These are phyloP conservation scores for Sarcoramphus papa DNA, from an alignment of 2,797 vertebrate species.

Conservation along the genomic window DNA sequence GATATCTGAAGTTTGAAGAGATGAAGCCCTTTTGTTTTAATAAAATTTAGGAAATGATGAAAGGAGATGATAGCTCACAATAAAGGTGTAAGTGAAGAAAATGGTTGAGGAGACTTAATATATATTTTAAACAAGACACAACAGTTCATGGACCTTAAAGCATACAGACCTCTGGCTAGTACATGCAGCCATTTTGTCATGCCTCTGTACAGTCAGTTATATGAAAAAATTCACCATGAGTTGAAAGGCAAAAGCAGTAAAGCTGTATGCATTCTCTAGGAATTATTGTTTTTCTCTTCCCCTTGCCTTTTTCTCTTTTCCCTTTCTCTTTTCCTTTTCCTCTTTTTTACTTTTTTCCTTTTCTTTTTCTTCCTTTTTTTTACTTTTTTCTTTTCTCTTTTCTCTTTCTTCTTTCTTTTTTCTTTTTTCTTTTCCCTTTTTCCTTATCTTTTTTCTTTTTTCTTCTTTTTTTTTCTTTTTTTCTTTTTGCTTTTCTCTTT, in stretches of 20 bases:
- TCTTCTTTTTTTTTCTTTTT: background rate
- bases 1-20: background rate
- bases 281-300: background rate
- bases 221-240: background rate
- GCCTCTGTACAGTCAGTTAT: background rate
- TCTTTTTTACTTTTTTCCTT: background rate
- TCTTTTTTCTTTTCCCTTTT: background rate
- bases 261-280: background rate
- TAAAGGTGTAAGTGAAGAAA: background rate
- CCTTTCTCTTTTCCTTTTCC: rapidly evolving
- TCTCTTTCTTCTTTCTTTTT: background rate
- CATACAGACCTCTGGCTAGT: background rate
- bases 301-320: background rate
- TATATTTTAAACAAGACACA: background rate
- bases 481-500: rapidly evolving
- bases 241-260: background rate
- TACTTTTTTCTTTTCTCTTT: background rate
- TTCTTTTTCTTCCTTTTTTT: background rate
- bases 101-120: background rate
- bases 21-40: background rate
- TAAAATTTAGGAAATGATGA: background rate
- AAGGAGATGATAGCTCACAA: background rate
- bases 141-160: background rate
- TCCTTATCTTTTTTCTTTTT: background rate
- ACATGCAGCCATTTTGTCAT: background rate